Evolutionary conservation across 1,140 invertebrate genomes (phyloP).

Genomic region (Antheraea mylitta): DNA sequence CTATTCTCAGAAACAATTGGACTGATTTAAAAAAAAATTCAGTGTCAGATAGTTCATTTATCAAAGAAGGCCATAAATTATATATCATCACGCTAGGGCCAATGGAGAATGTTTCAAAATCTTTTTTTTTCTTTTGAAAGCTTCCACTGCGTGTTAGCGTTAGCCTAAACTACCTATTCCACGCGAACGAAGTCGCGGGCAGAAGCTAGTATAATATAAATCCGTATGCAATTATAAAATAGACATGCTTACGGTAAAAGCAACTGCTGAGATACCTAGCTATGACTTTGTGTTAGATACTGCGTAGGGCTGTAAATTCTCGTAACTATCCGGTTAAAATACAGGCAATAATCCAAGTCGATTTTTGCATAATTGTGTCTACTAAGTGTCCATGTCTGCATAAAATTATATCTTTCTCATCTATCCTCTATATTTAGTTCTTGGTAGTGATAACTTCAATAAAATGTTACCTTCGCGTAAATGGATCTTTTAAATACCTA

Average conservation of each 20-base stretch:
- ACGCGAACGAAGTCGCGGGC: too few relatives aligned
- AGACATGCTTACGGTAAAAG: neutral
- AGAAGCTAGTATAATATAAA: too few relatives aligned
- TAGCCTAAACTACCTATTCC: too few relatives aligned
- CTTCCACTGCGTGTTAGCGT: too few relatives aligned
- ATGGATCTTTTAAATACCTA: neutral
- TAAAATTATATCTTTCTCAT: conserved; percentile 68
- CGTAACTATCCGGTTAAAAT: conserved; percentile 58
- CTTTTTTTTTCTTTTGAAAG: too few relatives aligned
- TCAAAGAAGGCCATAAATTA: too few relatives aligned
- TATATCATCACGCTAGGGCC: too few relatives aligned
- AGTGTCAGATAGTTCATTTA: too few relatives aligned
- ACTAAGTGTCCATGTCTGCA: conserved; percentile 72
- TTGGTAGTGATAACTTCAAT: conserved; percentile 39
- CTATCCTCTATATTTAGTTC: conserved; percentile 44
- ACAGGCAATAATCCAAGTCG: conserved; percentile 66
- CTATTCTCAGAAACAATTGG: too few relatives aligned
- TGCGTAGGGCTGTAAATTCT: conserved; percentile 50
- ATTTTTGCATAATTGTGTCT: conserved; percentile 73
- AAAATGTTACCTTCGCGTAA: conserved; percentile 16
- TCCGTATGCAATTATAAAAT: neutral
- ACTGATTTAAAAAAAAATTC: too few relatives aligned
- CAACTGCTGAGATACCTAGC: neutral
- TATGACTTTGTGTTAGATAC: conserved; percentile 17
- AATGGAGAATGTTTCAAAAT: too few relatives aligned